Evolutionary conservation across 2,797 vertebrate species (phyloP).

Genomic region (Manis pentadactyla): DNA sequence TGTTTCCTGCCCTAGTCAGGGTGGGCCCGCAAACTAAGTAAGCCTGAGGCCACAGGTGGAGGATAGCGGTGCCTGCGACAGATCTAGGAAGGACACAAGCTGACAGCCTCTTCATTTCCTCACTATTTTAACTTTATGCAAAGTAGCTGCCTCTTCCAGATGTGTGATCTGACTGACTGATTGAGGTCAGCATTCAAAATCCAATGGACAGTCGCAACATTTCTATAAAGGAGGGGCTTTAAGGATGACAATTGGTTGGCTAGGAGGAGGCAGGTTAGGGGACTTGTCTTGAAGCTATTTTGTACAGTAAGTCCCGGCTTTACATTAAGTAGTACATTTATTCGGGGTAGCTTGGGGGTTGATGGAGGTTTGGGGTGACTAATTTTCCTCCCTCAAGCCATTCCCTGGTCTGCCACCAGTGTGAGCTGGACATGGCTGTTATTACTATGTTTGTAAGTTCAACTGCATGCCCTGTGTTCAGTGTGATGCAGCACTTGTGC

Average conservation of each 20-base stretch:
- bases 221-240: neutral
- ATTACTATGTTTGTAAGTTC: neutral
- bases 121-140: neutral
- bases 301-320: neutral
- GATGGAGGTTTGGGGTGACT: neutral
- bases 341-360: neutral
- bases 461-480: fast-evolving
- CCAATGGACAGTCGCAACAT: neutral
- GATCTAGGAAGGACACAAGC: neutral
- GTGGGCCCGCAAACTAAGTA: neutral
- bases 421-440: neutral
- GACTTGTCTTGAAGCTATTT: neutral
- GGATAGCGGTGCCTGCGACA: neutral
- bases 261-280: neutral
- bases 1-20: neutral
- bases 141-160: neutral
- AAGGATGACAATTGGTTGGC: neutral
- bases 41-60: neutral
- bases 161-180: neutral
- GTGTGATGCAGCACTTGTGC: neutral
- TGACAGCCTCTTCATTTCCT: neutral
- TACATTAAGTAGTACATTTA: neutral
- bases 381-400: neutral
- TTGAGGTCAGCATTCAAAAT: slow-evolving; percentile 11
- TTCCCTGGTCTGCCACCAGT: neutral